Percentiles rank a stretch among this genome's conserved stretches.
These are phyloP conservation scores for Pogonocichla stellata DNA, from an alignment of 2,113 vertebrate genomes.

Conservation along the genomic window DNA sequence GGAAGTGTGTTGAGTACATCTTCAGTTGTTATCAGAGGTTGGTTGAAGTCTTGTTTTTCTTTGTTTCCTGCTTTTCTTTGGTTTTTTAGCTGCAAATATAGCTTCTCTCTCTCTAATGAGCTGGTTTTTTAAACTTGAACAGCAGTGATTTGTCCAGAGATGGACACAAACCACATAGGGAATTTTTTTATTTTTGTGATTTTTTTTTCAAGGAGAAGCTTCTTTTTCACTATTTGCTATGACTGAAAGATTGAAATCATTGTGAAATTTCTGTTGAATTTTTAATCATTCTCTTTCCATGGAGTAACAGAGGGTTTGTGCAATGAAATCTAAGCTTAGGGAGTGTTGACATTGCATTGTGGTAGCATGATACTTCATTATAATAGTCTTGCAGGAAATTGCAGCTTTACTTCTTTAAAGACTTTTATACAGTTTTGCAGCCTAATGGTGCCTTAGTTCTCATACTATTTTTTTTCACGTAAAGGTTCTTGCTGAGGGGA, in stretches of 20 bases:
- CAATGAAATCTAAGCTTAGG: background rate
- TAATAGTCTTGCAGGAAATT: background rate
- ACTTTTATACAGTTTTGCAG: background rate
- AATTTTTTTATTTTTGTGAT: background rate
- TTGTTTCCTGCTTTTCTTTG: background rate
- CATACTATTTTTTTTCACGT: background rate
- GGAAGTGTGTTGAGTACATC: slow-evolving; percentile 83
- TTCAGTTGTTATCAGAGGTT: slow-evolving; percentile 87
- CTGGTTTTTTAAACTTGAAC: background rate
- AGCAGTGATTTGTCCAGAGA: background rate
- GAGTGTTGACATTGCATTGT: background rate
- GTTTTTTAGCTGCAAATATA: background rate
- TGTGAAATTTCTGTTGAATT: background rate
- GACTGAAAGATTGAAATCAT: background rate
- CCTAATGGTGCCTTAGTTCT: background rate
- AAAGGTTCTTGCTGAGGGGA: background rate
- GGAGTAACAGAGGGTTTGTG: background rate
- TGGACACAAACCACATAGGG: background rate
- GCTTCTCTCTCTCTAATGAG: background rate
- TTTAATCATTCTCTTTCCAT: background rate
- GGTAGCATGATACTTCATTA: background rate
- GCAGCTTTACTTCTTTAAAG: background rate
- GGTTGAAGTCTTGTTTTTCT: slow-evolving; percentile 18
- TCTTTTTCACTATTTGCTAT: background rate
- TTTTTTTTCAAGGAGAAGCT: background rate